These are phyloP conservation scores for Phrynocephalus forsythii DNA, from an alignment of 2,797 vertebrate genomes.

Conservation along the genomic window DNA sequence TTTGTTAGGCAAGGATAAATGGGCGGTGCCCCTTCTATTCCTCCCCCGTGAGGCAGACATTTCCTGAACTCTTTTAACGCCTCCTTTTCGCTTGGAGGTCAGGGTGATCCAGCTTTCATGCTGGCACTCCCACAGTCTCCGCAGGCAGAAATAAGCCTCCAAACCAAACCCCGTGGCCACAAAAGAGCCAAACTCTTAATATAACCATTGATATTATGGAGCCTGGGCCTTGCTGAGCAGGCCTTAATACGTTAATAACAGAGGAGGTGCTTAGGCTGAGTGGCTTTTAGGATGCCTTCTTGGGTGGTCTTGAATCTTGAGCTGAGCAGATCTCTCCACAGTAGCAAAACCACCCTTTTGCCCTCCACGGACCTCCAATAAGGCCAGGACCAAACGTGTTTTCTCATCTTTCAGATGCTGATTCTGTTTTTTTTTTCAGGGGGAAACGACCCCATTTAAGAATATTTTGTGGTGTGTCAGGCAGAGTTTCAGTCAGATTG, in stretches of 20 bases:
- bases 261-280: conserved; percentile 53
- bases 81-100: not conserved
- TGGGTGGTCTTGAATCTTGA: conserved; percentile 68
- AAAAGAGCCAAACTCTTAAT: conserved; percentile 8
- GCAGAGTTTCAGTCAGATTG: conserved; percentile 19
- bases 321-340: conserved; percentile 21
- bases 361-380: conserved; percentile 43
- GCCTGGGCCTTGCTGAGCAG: conserved; percentile 35
- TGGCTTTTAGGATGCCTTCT: conserved; percentile 69
- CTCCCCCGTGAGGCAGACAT: not conserved
- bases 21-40: not conserved
- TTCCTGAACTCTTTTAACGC: not conserved
- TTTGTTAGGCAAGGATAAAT: not conserved
- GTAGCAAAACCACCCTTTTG: conserved; percentile 15
- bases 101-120: conserved; percentile 4
- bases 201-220: conserved; percentile 28
- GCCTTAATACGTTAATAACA: conserved; percentile 56
- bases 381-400: conserved; percentile 7
- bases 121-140: not conserved
- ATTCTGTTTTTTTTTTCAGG: conserved; percentile 3
- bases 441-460: not conserved
- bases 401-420: conserved; percentile 39
- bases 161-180: not conserved
- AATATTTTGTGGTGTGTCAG: not conserved
- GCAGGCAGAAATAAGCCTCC: not conserved